phyloP scores from a whole-genome alignment of 2,113 vertebrate species.

The Paramisgurnus dabryanus region DNA sequence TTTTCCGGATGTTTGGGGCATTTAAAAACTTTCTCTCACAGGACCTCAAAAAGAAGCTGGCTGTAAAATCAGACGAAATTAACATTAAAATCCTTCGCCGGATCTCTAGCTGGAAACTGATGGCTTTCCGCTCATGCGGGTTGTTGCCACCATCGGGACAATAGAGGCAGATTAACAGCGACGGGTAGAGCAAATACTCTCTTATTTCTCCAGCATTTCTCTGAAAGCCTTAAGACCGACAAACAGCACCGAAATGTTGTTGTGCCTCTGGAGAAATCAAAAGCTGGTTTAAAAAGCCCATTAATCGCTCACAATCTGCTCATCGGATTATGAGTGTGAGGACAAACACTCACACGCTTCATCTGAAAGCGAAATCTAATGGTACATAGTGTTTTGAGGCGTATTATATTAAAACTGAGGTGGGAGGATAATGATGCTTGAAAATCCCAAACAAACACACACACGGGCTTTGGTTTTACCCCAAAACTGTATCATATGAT shows the following conservation, averaged over 20 bases:
- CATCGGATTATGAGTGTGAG: conserved; percentile 60
- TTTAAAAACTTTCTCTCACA: background rate
- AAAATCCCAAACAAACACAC: conserved; percentile 19
- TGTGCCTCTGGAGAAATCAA: conserved; percentile 65
- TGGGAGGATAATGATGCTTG: conserved; percentile 51
- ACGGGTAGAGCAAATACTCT: conserved; percentile 4
- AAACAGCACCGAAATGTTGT: conserved; percentile 48
- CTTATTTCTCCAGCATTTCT: background rate
- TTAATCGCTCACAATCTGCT: conserved; percentile 75
- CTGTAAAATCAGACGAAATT: background rate
- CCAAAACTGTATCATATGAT: conserved; percentile 25
- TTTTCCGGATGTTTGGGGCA: background rate
- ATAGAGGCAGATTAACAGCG: conserved; percentile 45
- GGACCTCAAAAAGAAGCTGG: conserved; percentile 16
- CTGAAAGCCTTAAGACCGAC: conserved; percentile 65
- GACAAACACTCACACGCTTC: conserved; percentile 36
- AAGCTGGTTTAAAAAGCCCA: conserved; percentile 70
- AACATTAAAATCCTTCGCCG: conserved; percentile 6
- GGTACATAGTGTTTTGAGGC: conserved; percentile 29
- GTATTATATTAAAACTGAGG: conserved; percentile 55
- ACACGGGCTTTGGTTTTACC: conserved; percentile 24
- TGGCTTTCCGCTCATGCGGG: background rate
- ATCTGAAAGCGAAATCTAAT: conserved; percentile 48
- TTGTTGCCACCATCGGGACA: conserved; percentile 46
- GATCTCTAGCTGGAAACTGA: conserved; percentile 43